Evolutionary conservation across 2,888 invertebrate genomes (phyloP).

Genomic region (Eupithecia subumbrata): DNA sequence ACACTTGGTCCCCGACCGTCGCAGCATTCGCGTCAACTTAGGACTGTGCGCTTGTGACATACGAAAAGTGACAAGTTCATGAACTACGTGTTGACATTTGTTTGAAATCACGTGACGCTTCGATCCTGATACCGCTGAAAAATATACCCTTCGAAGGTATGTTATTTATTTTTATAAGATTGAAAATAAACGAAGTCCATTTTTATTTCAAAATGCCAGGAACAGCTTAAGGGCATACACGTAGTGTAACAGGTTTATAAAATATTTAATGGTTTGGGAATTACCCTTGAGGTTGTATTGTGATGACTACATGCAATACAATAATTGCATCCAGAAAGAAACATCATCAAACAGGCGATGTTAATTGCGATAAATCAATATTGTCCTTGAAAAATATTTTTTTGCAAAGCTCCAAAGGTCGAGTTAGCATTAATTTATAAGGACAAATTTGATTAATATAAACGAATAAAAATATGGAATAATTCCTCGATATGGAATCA

Average conservation of each 20-base stretch:
- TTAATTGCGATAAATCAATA: background rate
- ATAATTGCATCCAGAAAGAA: background rate
- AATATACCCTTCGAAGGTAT: slow-evolving; percentile 63
- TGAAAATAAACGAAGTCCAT: slow-evolving; percentile 27
- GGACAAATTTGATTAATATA: background rate
- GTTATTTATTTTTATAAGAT: slow-evolving; percentile 47
- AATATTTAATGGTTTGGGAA: slow-evolving; percentile 65
- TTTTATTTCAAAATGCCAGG: slow-evolving; percentile 51
- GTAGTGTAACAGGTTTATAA: slow-evolving; percentile 66
- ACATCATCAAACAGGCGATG: background rate
- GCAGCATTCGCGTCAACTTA: slow-evolving; percentile 68
- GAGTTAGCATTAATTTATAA: background rate
- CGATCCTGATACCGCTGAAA: slow-evolving; percentile 52
- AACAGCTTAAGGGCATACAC: slow-evolving; percentile 55
- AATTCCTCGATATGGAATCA: slow-evolving; percentile 13
- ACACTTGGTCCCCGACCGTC: slow-evolving; percentile 75
- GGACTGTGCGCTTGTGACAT: slow-evolving; percentile 81
- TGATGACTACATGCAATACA: background rate
- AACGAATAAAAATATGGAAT: background rate
- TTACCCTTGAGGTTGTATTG: slow-evolving; percentile 7
- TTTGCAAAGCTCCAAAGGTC: background rate
- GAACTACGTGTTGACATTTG: slow-evolving; percentile 80
- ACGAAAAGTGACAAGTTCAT: slow-evolving; percentile 83
- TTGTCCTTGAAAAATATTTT: background rate
- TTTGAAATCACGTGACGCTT: slow-evolving; percentile 77